Evolutionary conservation across 1,140 invertebrate species (phyloP).

Genomic region (Mactra quadrangularis): DNA sequence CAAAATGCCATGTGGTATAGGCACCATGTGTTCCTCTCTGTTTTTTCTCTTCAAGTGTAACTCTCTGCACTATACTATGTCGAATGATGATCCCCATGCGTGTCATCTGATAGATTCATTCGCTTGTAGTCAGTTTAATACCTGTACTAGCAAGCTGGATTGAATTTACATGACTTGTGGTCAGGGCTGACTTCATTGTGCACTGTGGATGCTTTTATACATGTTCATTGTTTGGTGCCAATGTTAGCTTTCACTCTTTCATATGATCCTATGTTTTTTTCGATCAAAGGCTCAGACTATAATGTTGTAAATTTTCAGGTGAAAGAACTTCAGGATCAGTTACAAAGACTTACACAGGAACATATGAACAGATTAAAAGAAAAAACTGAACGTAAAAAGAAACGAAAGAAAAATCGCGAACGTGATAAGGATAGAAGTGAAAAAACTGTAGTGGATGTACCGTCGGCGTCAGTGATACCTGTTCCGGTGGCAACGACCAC

Average conservation of each 20-base stretch:
- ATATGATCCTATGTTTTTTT: too few relatives aligned
- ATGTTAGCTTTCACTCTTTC: too few relatives aligned
- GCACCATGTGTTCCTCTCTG: too few relatives aligned
- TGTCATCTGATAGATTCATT: conserved; percentile 69
- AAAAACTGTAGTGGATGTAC: conserved; percentile 69
- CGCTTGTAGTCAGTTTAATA: background rate
- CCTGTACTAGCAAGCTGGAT: background rate
- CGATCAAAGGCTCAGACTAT: too few relatives aligned
- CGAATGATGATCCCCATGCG: conserved; percentile 74
- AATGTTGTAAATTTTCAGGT: too few relatives aligned
- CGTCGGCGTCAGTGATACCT: conserved; percentile 70
- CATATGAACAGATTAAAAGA: conserved; percentile 84
- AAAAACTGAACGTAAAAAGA: conserved; percentile 87
- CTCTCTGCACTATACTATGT: too few relatives aligned
- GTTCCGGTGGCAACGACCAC: conserved; percentile 72
- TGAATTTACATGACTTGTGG: conserved; percentile 48
- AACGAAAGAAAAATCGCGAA: conserved; percentile 78
- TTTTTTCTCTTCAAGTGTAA: too few relatives aligned
- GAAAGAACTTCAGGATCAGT: conserved; percentile 80
- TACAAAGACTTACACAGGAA: conserved; percentile 81
- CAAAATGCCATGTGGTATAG: too few relatives aligned
- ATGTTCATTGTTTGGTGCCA: too few relatives aligned
- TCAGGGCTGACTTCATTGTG: conserved; percentile 37
- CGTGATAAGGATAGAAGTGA: conserved; percentile 75
- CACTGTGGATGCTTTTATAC: background rate